Conservation (phyloP, 2,113 vertebrate species). For the Lutjanus erythropterus region DNA sequence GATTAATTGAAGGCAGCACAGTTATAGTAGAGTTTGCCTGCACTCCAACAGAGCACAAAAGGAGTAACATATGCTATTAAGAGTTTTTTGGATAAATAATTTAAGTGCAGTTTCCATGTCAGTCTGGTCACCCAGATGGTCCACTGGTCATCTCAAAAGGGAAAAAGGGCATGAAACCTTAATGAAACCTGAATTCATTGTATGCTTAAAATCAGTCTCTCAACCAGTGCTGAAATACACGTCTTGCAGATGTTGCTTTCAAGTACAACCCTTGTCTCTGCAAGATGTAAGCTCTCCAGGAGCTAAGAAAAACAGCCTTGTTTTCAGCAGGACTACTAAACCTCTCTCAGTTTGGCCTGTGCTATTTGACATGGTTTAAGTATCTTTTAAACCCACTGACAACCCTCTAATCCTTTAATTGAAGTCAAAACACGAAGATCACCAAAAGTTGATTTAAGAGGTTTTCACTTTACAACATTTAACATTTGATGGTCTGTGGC, state of each 20-base stretch:
- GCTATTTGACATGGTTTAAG: neutral
- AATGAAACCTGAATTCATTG: neutral
- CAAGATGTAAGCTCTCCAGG: neutral
- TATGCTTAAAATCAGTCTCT: neutral
- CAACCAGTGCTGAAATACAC: neutral
- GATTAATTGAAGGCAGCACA: neutral
- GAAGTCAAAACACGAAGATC: constrained; percentile 15
- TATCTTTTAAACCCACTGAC: neutral
- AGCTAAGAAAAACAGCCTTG: neutral
- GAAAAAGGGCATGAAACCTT: neutral
- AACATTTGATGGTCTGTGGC: constrained; percentile 15
- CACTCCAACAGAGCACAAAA: neutral
- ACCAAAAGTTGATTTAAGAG: constrained; percentile 10
- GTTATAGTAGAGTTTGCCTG: neutral
- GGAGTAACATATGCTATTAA: constrained; percentile 11
- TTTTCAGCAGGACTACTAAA: neutral
- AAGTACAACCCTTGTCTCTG: neutral
- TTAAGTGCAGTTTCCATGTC: neutral
- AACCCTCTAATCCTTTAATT: constrained; percentile 24
- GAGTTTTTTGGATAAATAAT: neutral
- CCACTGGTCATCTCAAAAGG: neutral
- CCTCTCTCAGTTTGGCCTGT: neutral
- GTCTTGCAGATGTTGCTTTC: neutral
- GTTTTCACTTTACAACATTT: constrained; percentile 13
- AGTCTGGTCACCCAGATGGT: constrained; percentile 10